Percentiles rank a stretch among this genome's conserved stretches.
phyloP scores from a whole-genome alignment of 2,797 vertebrate species.

The Hoplostethus mediterraneus region DNA sequence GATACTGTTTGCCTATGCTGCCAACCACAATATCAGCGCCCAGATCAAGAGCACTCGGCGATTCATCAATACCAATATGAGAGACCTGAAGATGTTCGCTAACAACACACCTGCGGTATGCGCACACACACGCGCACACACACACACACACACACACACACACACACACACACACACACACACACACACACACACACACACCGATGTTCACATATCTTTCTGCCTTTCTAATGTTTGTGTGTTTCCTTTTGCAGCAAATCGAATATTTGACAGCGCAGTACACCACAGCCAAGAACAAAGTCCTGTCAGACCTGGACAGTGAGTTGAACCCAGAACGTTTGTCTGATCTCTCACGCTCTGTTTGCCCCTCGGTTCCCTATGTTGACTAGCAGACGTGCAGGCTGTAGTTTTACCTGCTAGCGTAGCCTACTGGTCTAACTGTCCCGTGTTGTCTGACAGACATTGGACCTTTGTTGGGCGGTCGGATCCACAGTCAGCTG shows the following conservation, averaged over 20 bases:
- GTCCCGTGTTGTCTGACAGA: conserved; percentile 77
- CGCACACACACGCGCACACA: neutral
- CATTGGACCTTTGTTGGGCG: conserved; percentile 89
- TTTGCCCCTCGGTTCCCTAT: neutral
- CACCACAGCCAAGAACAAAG: conserved; percentile 91
- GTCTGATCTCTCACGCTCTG: neutral
- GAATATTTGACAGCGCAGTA: conserved; percentile 91
- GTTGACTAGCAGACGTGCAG: neutral
- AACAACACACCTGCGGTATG: conserved; percentile 90
- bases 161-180: neutral
- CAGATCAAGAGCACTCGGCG: conserved; percentile 85
- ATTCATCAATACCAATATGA: conserved; percentile 92
- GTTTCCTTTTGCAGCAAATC: conserved; percentile 89
- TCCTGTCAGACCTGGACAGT: conserved; percentile 93
- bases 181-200: neutral
- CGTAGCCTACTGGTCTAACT: neutral
- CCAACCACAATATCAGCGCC: conserved; percentile 91
- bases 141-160: conserved; percentile 5
- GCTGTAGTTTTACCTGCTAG: neutral
- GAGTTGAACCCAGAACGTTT: conserved; percentile 74
- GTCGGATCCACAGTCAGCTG: conserved; percentile 87
- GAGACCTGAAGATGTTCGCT: conserved; percentile 90
- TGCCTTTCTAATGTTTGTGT: conserved; percentile 15
- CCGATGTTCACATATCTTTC: neutral
- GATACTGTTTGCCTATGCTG: conserved; percentile 86